Evolutionary conservation across 1,140 invertebrate species (phyloP), one percentile per base, ranked within the genome.

Genomic region (Zaprionus davidi): DNA sequence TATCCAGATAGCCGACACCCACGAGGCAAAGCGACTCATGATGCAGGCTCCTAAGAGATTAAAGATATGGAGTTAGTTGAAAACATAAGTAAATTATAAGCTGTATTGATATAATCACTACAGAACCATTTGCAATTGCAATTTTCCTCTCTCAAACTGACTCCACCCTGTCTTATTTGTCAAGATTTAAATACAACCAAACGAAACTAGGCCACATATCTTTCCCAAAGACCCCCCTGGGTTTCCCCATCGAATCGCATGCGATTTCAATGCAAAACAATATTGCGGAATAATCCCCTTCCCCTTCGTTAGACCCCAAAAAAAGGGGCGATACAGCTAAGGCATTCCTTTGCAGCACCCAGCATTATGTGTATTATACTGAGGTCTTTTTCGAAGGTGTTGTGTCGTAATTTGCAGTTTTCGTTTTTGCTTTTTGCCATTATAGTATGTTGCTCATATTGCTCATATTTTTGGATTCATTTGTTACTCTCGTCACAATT

Each of bases 391-490:
- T 88, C 81, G 88, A 84, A 91, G 88, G 81, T 91, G 90, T 91
- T 91, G 79, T 90, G 86, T 90, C 82, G 82, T 86, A 90, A 91
- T 91, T 84, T 91, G 84, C 90, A 81, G 82, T 91, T 91, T 90
- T 76, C 70, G 73, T 87, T 71, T 81, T 88, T 88, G 81, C 81
- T 82, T 87, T 91, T 91, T 91, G 84, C 88, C 79, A 84, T 88
- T 91, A 91, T 91, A 81, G 84, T 91, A 75, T 82, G 88, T 91
- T 91, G 74, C 76, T 88, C 70, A 82, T 90, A 84, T 90, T 90
- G 85, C 82, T 81, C 69, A 84, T 85, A 59, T 81, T 76, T 78
- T 85, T 85, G 17, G 81, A 86, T 87, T 84, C 76, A 75, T 77
- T 91, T 87, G 78, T 81, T 90, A 82, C 70, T 57, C 46, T 73